Evolutionary conservation across 2,797 vertebrate species (phyloP).

Genomic region (Taeniopygia guttata): DNA sequence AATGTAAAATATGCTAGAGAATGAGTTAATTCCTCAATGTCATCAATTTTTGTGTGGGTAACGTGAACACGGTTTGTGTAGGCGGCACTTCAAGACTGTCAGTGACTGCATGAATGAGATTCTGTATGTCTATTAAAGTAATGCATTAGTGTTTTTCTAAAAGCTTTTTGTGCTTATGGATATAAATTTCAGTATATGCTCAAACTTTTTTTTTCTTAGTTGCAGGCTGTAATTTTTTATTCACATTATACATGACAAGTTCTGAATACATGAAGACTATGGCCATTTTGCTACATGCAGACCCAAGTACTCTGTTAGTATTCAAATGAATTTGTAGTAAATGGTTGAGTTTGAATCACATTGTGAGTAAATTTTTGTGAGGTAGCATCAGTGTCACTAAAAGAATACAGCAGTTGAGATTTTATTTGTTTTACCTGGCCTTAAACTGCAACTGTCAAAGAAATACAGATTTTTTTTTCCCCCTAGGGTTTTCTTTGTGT

Average conservation of each 20-base stretch:
- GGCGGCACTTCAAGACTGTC: not conserved
- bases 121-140: not conserved
- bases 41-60: not conserved
- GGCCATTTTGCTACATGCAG: not conserved
- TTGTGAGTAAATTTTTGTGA: not conserved
- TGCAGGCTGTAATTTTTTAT: not conserved
- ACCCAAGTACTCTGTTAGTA: not conserved
- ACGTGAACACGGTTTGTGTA: not conserved
- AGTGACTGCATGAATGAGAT: not conserved
- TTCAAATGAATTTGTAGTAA: not conserved
- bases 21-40: not conserved
- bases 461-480: not conserved
- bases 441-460: not conserved
- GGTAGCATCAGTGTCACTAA: not conserved
- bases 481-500: not conserved
- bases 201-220: not conserved
- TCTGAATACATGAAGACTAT: not conserved
- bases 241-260: not conserved
- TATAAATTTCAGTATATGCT: not conserved
- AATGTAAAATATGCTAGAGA: not conserved
- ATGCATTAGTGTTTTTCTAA: not conserved
- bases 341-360: not conserved
- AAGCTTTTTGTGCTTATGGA: not conserved
- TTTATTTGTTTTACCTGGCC: not conserved
- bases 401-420: not conserved